A percentile compares a stretch with the other conserved stretches of the same genome.
phyloP scores from a whole-genome alignment of 2,797 vertebrate genomes.

The Coreius guichenoti region DNA sequence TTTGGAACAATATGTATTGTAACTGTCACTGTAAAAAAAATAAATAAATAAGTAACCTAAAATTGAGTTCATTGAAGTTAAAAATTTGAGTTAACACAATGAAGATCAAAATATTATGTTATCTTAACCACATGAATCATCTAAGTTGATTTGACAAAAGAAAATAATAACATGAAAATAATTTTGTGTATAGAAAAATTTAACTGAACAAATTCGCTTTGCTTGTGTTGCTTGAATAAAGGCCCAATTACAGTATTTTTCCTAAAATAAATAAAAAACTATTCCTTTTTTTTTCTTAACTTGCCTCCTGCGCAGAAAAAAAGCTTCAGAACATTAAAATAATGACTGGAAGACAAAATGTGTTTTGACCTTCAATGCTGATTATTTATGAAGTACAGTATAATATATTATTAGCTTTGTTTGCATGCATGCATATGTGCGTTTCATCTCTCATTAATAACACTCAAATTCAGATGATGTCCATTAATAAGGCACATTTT shows the following conservation, averaged over 20 bases:
- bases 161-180: too few species aligned
- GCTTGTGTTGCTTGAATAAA: not conserved
- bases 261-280: not conserved
- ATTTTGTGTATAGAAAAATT: not conserved
- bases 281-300: not conserved
- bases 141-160: too few species aligned
- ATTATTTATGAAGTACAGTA: not conserved
- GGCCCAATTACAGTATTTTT: not conserved
- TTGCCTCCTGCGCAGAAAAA: not conserved
- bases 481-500: constrained; percentile 13
- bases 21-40: not conserved
- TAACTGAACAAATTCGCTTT: not conserved
- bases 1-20: not conserved
- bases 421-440: not conserved
- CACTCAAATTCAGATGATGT: not conserved
- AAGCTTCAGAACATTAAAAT: not conserved
- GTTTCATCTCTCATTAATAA: not conserved
- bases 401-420: not conserved
- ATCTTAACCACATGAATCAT: too few species aligned
- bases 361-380: not conserved
- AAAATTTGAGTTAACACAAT: too few species aligned
- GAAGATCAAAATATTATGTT: too few species aligned
- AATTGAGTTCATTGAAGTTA: too few species aligned
- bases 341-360: not conserved
- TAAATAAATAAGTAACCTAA: too few species aligned